phyloP scores from a whole-genome alignment of 2,888 invertebrate genomes.

The Smittia sp. region DNA sequence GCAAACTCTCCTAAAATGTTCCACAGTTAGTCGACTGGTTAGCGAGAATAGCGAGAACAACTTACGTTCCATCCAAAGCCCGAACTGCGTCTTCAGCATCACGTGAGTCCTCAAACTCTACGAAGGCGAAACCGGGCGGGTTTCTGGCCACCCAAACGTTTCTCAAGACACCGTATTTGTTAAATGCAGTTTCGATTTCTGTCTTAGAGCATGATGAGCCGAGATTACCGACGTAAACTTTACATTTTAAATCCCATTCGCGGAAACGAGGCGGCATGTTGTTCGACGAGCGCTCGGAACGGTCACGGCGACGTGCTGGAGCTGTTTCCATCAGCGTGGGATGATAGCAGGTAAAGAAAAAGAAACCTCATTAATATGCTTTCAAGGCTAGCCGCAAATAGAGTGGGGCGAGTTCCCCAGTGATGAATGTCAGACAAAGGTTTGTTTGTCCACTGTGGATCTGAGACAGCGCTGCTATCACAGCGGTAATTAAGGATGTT shows the following conservation, averaged over 20 bases:
- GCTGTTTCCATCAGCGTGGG: not conserved
- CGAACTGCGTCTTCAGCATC: constrained; percentile 83
- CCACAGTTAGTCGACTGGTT: too few relatives aligned
- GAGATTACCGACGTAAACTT: constrained; percentile 86
- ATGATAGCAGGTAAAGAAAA: not conserved
- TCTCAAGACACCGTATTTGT: constrained; percentile 77
- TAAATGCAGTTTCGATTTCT: constrained; percentile 79
- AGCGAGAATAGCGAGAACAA: too few relatives aligned
- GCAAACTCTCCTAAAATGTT: constrained; percentile 74
- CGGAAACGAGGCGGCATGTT: constrained; percentile 55
- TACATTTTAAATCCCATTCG: constrained; percentile 80
- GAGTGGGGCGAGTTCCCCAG: too few relatives aligned
- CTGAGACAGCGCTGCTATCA: too few relatives aligned
- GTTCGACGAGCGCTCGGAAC: not conserved
- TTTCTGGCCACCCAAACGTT: constrained; percentile 91
- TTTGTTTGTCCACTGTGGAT: too few relatives aligned
- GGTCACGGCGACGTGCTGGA: constrained; percentile 9
- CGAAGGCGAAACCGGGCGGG: constrained; percentile 86
- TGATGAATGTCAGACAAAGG: too few relatives aligned
- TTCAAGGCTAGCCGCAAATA: not conserved
- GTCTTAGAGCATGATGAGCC: constrained; percentile 83
- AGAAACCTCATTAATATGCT: not conserved
- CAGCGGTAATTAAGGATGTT: too few relatives aligned
- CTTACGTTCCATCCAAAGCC: constrained; percentile 77
- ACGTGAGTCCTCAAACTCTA: constrained; percentile 80